Evolutionary conservation across 2,113 vertebrate species (phyloP).

Genomic region (Dinomys branickii): DNA sequence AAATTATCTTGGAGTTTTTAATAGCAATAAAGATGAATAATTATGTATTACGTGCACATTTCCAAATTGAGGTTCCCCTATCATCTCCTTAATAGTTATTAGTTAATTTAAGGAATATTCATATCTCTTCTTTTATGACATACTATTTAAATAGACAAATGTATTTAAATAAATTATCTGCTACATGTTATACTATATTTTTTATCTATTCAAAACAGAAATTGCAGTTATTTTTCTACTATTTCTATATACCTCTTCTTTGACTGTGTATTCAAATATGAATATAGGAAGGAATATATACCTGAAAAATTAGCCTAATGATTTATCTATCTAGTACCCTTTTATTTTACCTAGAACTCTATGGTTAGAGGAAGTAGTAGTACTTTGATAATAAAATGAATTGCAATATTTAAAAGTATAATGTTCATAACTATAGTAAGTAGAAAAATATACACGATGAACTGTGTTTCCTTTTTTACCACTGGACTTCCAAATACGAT

Average conservation of each 20-base stretch:
- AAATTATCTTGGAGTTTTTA: not conserved
- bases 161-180: not conserved
- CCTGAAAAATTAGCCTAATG: not conserved
- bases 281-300: not conserved
- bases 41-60: not conserved
- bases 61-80: not conserved
- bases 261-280: not conserved
- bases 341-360: not conserved
- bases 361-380: not conserved
- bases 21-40: not conserved
- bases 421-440: not conserved
- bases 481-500: not conserved
- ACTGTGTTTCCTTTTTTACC: not conserved
- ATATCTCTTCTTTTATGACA: not conserved
- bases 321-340: not conserved
- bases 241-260: not conserved
- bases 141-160: not conserved
- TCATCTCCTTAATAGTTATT: not conserved
- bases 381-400: not conserved
- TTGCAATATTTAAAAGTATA: not conserved
- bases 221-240: not conserved
- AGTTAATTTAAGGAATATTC: not conserved
- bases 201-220: not conserved
- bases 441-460: not conserved
- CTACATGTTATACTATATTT: not conserved